Conservation (phyloP, 1,140 invertebrate species). For the Drosophila albomicans region DNA sequence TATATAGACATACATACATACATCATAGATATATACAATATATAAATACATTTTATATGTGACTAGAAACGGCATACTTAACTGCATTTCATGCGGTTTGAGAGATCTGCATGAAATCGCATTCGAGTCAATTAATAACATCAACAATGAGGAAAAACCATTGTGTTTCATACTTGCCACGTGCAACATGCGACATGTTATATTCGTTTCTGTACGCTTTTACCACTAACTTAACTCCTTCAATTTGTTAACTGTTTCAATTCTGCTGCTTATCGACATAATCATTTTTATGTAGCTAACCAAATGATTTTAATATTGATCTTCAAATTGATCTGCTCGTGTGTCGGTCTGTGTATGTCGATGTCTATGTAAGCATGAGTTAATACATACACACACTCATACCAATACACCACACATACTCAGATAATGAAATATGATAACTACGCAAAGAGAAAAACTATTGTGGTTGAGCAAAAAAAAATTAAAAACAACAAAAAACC, state of each 20-base stretch:
- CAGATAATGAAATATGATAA: constrained; percentile 20
- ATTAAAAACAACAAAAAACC: neutral
- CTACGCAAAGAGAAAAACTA: constrained; percentile 13
- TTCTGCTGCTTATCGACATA: constrained; percentile 17
- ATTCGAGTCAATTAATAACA: constrained; percentile 73
- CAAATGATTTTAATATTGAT: constrained; percentile 34
- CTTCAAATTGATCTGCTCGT: constrained; percentile 28
- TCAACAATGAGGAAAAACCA: constrained; percentile 32
- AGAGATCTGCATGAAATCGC: constrained; percentile 23
- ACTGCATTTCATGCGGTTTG: constrained; percentile 26
- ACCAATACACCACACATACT: constrained; percentile 9
- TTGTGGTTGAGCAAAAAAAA: constrained; percentile 6
- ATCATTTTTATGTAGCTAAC: constrained; percentile 26
- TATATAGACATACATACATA: constrained; percentile 49
- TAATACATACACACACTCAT: constrained; percentile 15
- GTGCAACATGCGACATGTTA: constrained; percentile 16
- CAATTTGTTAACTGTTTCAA: constrained; percentile 27
- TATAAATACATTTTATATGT: constrained; percentile 38
- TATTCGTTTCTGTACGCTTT: constrained; percentile 30
- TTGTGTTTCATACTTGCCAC: constrained; percentile 34
- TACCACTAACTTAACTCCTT: constrained; percentile 21
- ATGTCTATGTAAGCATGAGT: constrained; percentile 20
- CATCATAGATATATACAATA: constrained; percentile 45
- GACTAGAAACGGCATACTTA: constrained; percentile 24
- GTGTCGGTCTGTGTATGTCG: constrained; percentile 21